Evolutionary conservation across 1,140 invertebrate genomes (phyloP).

Genomic region (Augochlora pura): DNA sequence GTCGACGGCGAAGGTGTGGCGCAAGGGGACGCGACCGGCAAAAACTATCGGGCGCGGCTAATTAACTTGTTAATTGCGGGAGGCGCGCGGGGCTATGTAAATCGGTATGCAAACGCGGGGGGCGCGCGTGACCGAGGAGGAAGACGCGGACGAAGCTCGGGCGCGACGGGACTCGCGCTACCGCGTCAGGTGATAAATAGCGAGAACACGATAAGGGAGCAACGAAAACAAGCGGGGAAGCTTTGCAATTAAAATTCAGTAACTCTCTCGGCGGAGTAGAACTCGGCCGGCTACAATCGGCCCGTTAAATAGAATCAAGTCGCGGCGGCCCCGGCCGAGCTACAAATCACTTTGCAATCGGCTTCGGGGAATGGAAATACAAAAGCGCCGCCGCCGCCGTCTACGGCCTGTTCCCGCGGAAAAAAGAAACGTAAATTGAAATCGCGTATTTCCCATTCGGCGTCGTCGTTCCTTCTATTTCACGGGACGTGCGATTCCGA

Average conservation of each 20-base stretch:
- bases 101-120: slow-evolving; percentile 25
- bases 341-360: slow-evolving; percentile 35
- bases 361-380: not conserved
- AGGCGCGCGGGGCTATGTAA: slow-evolving; percentile 2
- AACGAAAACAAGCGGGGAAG: slow-evolving; percentile 33
- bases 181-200: slow-evolving; percentile 30
- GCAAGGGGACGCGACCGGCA: not conserved
- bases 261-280: slow-evolving; percentile 23
- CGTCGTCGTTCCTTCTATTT: too few species aligned
- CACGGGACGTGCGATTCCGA: too few species aligned
- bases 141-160: slow-evolving; percentile 14
- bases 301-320: slow-evolving; percentile 28
- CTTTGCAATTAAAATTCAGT: slow-evolving; percentile 44
- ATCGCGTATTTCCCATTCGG: too few species aligned
- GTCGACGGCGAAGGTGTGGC: not conserved
- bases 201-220: slow-evolving; percentile 26
- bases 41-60: slow-evolving; percentile 7
- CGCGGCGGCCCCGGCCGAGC: not conserved
- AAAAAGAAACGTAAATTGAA: not conserved
- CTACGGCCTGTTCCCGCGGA: too few species aligned
- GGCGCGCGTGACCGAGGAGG: slow-evolving; percentile 9
- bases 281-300: slow-evolving; percentile 14
- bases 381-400: too few species aligned
- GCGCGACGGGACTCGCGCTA: not conserved
- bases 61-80: slow-evolving; percentile 34